These are phyloP conservation scores for Apis mellifera DNA, from an alignment of 1,140 invertebrate genomes.

Conservation along the genomic window Amel_HAv3.1 CM009942.2:6405001-6405500, in stretches of 20 bases:
- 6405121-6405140: no score
- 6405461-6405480: background rate
- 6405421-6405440: background rate
- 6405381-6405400: background rate
- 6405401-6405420: background rate
- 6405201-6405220: background rate
- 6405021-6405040: no score
- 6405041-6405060: no score
- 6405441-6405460: background rate
- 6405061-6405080: no score
- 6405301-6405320: constrained; percentile 11
- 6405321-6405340: background rate
- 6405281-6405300: constrained; percentile 3
- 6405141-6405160: no score
- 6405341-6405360: background rate
- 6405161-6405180: background rate
- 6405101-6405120: no score
- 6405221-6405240: no score
- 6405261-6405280: background rate
- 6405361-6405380: background rate
- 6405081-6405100: no score
- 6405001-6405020: background rate
- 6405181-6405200: background rate
- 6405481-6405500: background rate
- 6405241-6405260: background rate